These are phyloP conservation scores for Barypeithes pellucidus DNA, from an alignment of 2,888 invertebrate species.

Conservation along the genomic window DNA sequence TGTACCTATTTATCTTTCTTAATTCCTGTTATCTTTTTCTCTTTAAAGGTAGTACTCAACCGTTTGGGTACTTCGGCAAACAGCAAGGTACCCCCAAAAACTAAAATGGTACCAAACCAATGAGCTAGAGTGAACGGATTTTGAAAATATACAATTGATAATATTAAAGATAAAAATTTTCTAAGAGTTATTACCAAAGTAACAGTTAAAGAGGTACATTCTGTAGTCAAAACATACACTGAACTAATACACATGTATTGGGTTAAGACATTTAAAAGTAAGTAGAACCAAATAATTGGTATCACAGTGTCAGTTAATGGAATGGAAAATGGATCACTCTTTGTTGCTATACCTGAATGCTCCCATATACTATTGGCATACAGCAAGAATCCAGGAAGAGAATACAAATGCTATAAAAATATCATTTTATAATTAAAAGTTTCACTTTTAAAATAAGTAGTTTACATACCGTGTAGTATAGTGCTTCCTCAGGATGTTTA, in stretches of 20 bases:
- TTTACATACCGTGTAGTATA: constrained; percentile 83
- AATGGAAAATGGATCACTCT: constrained; percentile 75
- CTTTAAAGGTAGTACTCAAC: constrained; percentile 27
- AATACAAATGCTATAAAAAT: constrained; percentile 84
- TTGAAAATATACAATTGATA: constrained; percentile 95
- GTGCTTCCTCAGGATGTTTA: constrained; percentile 92
- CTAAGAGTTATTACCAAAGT: constrained; percentile 96
- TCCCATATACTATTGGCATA: constrained; percentile 84
- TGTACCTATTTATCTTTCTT: constrained; percentile 16
- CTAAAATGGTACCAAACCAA: constrained; percentile 91
- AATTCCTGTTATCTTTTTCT: neutral
- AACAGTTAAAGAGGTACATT: constrained; percentile 94
- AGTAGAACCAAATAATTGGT: constrained; percentile 85
- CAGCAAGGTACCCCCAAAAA: constrained; percentile 94
- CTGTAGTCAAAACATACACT: constrained; percentile 94
- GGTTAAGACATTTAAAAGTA: constrained; percentile 88
- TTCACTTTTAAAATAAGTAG: neutral
- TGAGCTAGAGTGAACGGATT: constrained; percentile 95
- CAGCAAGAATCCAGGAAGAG: constrained; percentile 91
- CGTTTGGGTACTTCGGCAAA: constrained; percentile 82
- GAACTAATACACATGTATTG: constrained; percentile 96
- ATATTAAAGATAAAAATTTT: constrained; percentile 95
- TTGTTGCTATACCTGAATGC: constrained; percentile 82
- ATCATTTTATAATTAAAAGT: neutral
- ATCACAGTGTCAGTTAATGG: constrained; percentile 77